A percentile compares a stretch with the other conserved stretches of the same genome.
These are phyloP conservation scores for Malurus splendens DNA, from an alignment of 2,797 vertebrate species.

Conservation along the genomic window DNA sequence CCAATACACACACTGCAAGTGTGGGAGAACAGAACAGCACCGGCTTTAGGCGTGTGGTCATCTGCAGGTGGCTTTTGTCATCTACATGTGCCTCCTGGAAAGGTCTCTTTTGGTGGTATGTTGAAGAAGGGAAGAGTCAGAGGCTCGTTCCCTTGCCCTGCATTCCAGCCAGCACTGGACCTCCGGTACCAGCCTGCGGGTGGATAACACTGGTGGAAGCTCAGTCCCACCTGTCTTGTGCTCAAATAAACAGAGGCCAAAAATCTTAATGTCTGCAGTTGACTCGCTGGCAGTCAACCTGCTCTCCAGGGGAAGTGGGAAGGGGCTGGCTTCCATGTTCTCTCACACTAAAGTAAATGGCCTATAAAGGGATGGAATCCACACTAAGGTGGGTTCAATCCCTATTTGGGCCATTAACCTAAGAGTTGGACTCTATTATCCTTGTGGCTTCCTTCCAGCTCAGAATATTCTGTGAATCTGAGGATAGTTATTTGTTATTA, in stretches of 20 bases:
- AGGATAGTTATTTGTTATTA: neutral
- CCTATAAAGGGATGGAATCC: neutral
- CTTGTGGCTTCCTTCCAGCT: neutral
- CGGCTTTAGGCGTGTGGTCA: neutral
- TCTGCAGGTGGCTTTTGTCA: neutral
- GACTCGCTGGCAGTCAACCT: neutral
- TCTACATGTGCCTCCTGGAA: neutral
- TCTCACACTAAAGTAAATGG: neutral
- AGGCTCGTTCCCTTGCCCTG: neutral
- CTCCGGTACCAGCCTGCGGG: neutral
- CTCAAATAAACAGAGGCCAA: neutral
- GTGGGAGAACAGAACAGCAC: neutral
- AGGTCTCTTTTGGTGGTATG: neutral
- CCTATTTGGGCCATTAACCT: neutral
- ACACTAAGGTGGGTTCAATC: neutral
- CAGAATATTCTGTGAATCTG: neutral
- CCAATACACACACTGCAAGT: fast-evolving
- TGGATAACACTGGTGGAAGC: neutral
- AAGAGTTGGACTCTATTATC: neutral
- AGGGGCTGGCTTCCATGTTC: neutral
- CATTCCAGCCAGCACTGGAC: neutral
- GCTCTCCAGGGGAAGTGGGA: neutral
- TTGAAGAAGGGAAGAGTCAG: neutral
- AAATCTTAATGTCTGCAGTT: neutral
- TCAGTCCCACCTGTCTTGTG: neutral